A percentile compares a stretch with the other conserved stretches of the same genome.
Evolutionary conservation across 2,888 invertebrate species (phyloP).

Genomic region (Stenurella melanura): DNA sequence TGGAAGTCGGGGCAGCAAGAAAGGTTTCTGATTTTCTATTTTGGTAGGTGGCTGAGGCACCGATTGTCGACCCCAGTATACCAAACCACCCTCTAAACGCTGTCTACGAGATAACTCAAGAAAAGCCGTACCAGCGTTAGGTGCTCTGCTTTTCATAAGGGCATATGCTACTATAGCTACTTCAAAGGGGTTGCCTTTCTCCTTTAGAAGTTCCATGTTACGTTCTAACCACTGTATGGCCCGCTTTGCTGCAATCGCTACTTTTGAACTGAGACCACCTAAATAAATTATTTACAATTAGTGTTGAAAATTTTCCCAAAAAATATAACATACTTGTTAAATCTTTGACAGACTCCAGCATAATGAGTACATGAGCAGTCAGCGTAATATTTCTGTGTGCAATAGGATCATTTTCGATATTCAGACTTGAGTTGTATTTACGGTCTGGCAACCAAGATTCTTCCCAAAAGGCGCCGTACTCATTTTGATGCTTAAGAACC

Average conservation of each 20-base stretch:
- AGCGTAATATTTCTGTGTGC: constrained; percentile 88
- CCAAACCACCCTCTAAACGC: constrained; percentile 81
- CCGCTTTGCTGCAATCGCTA: constrained; percentile 84
- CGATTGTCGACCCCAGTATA: constrained; percentile 89
- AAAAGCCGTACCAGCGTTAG: constrained; percentile 90
- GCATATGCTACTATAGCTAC: constrained; percentile 94
- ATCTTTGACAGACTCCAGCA: constrained; percentile 89
- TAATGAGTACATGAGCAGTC: constrained; percentile 95
- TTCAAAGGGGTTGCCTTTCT: constrained; percentile 86
- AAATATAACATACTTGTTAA: constrained; percentile 72
- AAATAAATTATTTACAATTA: constrained; percentile 34
- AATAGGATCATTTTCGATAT: constrained; percentile 75
- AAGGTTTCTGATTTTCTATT: constrained; percentile 93
- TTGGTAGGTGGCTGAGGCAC: constrained; percentile 89
- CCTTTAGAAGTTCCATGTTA: constrained; percentile 84
- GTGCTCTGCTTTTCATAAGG: constrained; percentile 86
- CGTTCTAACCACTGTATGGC: constrained; percentile 88
- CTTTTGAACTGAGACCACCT: constrained; percentile 83
- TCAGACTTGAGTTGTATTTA: constrained; percentile 87
- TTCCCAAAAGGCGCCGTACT: constrained; percentile 92
- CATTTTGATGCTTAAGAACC: constrained; percentile 89
- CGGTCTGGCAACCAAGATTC: constrained; percentile 90
- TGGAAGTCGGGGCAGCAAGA: constrained; percentile 89
- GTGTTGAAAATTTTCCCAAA: background rate
- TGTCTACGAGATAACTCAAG: constrained; percentile 77